phyloP scores from a whole-genome alignment of 2,113 vertebrate genomes.

The Cheilinus undulatus region DNA sequence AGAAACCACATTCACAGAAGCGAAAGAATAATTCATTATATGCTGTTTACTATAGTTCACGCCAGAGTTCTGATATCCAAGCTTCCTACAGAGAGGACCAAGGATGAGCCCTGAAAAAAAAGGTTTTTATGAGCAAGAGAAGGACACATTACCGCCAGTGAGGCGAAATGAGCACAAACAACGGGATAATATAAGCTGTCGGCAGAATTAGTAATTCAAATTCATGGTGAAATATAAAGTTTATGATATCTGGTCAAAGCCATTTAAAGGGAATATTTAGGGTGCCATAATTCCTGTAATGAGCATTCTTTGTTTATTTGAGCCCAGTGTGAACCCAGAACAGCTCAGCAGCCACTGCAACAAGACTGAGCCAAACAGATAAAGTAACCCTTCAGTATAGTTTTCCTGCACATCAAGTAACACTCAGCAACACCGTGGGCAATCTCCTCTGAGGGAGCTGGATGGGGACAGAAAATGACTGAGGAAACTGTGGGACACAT shows the following conservation, averaged over 20 bases:
- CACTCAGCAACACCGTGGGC: neutral
- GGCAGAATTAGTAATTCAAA: conserved; percentile 15
- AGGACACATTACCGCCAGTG: conserved; percentile 3
- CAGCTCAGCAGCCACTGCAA: neutral
- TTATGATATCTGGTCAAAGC: conserved; percentile 5
- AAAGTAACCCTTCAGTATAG: neutral
- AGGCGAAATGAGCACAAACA: conserved; percentile 2
- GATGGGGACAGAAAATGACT: neutral
- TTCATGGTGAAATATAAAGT: conserved; percentile 20
- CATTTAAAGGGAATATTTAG: conserved; percentile 20
- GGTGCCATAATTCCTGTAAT: neutral
- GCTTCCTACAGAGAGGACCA: conserved; percentile 7
- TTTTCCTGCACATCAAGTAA: neutral
- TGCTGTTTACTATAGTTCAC: neutral
- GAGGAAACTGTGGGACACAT: neutral
- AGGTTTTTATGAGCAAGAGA: conserved; percentile 8
- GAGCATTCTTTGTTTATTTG: neutral
- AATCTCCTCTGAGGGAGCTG: neutral
- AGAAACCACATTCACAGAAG: neutral
- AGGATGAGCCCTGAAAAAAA: neutral
- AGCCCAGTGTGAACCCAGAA: neutral
- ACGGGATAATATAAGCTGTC: neutral
- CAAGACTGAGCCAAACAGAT: neutral
- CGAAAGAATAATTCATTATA: conserved; percentile 4
- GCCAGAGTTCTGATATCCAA: conserved; percentile 13